Evolutionary conservation across 2,797 vertebrate species (phyloP).

Genomic region (Dallia pectoralis): DNA sequence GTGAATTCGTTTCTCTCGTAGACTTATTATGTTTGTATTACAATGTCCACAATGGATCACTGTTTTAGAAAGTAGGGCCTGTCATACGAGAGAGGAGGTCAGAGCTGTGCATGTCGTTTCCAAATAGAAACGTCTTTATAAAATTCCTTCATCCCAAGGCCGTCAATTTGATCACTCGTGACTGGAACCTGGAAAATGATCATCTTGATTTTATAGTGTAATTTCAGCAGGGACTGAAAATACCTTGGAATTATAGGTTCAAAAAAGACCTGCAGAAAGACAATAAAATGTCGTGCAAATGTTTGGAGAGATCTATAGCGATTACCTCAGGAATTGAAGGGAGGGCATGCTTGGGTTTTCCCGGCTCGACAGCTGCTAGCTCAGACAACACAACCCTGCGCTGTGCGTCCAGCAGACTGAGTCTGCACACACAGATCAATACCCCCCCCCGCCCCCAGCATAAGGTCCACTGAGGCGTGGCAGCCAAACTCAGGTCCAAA

Average conservation of each 20-base stretch:
- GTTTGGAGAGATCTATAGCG: slow-evolving; percentile 50
- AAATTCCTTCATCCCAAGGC: slow-evolving; percentile 28
- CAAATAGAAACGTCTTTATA: slow-evolving; percentile 45
- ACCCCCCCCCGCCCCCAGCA: slow-evolving; percentile 56
- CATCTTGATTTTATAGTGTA: slow-evolving; percentile 29
- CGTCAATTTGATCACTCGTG: slow-evolving; percentile 56
- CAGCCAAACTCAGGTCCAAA: slow-evolving; percentile 66
- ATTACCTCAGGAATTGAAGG: slow-evolving; percentile 51
- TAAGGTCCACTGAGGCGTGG: slow-evolving; percentile 61
- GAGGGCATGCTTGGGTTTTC: slow-evolving; percentile 61
- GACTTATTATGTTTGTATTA: slow-evolving; percentile 74
- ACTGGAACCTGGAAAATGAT: slow-evolving; percentile 29
- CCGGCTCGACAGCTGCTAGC: slow-evolving; percentile 42
- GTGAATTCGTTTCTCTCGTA: slow-evolving; percentile 72
- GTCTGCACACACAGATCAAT: slow-evolving; percentile 77
- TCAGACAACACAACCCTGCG: slow-evolving; percentile 61
- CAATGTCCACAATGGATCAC: slow-evolving; percentile 68
- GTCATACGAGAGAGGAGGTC: slow-evolving; percentile 38
- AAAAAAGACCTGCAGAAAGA: slow-evolving; percentile 21
- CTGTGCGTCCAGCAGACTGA: slow-evolving; percentile 60
- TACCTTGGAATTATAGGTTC: slow-evolving; percentile 16
- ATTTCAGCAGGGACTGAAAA: slow-evolving; percentile 34
- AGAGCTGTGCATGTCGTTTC: slow-evolving; percentile 53
- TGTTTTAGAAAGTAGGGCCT: slow-evolving; percentile 63
- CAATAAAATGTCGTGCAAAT: slow-evolving; percentile 3